A percentile compares a stretch with the other conserved stretches of the same genome.
These are phyloP conservation scores for Nebria salina DNA, from an alignment of 2,888 invertebrate species.

Conservation along the genomic window DNA sequence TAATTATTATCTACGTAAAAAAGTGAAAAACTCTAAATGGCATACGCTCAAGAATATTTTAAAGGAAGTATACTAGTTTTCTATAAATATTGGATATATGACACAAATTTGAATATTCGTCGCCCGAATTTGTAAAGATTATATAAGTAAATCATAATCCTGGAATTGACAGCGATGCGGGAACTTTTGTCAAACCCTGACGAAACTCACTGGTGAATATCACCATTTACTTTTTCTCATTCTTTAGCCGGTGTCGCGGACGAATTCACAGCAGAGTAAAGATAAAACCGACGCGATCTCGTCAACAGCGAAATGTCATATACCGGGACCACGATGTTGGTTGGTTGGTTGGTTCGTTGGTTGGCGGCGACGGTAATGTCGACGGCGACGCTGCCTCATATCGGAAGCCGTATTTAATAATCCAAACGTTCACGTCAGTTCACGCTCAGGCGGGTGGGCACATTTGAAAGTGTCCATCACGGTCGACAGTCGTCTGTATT, in stretches of 20 bases:
- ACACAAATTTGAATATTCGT: neutral
- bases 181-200: conserved; percentile 9
- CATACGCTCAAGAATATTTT: neutral
- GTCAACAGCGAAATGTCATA: conserved; percentile 12
- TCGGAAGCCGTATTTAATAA: conserved; percentile 23
- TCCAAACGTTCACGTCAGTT: conserved; percentile 18
- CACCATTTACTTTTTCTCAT: conserved; percentile 5
- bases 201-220: conserved; percentile 10
- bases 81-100: neutral
- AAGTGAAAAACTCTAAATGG: no score
- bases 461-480: conserved; percentile 17
- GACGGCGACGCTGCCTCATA: conserved; percentile 6
- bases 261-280: conserved; percentile 8
- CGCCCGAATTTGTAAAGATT: neutral
- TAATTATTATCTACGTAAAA: no score
- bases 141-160: conserved; percentile 20
- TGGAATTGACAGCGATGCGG: conserved; percentile 4
- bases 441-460: conserved; percentile 1
- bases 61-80: neutral
- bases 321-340: neutral
- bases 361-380: neutral
- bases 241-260: neutral
- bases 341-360: neutral
- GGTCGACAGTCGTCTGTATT: neutral
- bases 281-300: conserved; percentile 17